Percentiles rank a stretch among this genome's conserved stretches.
phyloP scores from a whole-genome alignment of 2,113 vertebrate species.

The Caranx melampygus region DNA sequence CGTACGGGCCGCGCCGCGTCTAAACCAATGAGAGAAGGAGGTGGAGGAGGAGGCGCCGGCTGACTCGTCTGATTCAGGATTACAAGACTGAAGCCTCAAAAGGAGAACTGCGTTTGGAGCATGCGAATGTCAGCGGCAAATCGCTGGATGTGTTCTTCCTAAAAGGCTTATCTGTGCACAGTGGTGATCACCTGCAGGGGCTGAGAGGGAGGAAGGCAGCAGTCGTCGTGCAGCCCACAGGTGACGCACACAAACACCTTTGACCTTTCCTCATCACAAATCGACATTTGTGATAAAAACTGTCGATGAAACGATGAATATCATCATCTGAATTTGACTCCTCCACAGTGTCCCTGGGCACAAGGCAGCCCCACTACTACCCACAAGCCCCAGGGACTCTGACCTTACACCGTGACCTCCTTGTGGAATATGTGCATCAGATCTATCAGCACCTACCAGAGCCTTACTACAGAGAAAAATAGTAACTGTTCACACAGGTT shows the following conservation, averaged over 20 bases:
- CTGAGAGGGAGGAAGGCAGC: constrained; percentile 1
- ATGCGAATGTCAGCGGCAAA: constrained; percentile 15
- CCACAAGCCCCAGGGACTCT: constrained; percentile 34
- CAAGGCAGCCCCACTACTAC: neutral
- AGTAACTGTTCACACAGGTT: constrained; percentile 36
- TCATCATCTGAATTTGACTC: neutral
- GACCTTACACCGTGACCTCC: constrained; percentile 61
- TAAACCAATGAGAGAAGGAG: constrained; percentile 37
- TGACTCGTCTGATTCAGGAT: constrained; percentile 58
- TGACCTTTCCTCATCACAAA: neutral
- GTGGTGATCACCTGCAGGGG: constrained; percentile 40
- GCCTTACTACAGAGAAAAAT: constrained; percentile 35
- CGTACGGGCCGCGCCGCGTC: constrained; percentile 25
- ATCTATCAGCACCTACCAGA: constrained; percentile 32
- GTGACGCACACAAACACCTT: constrained; percentile 17
- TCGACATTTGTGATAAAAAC: neutral
- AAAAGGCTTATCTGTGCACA: constrained; percentile 44
- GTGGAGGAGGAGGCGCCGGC: constrained; percentile 9
- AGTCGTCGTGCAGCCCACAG: neutral
- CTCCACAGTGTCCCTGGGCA: constrained; percentile 36
- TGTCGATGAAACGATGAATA: neutral
- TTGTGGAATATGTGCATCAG: constrained; percentile 49
- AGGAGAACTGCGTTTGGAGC: constrained; percentile 25
- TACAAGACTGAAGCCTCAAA: constrained; percentile 32
- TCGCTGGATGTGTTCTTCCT: constrained; percentile 15